Percentiles rank a stretch among this genome's conserved stretches.
These are phyloP conservation scores for Chaenocephalus aceratus DNA, from an alignment of 2,113 vertebrate genomes.

Conservation along the genomic window DNA sequence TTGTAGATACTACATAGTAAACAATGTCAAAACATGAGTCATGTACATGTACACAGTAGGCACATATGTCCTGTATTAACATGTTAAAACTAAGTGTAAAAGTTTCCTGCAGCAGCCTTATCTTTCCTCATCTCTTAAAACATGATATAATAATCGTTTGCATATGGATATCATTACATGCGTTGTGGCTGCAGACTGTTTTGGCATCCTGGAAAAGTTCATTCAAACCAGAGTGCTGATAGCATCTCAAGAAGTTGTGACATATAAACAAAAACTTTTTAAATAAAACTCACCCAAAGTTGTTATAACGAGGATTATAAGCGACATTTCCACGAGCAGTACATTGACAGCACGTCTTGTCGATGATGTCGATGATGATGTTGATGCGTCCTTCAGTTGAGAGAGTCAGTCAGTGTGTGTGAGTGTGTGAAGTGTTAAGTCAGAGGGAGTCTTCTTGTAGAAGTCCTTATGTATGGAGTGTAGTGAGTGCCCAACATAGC, in stretches of 20 bases:
- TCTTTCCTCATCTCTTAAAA: not conserved
- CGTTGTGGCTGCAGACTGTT: not conserved
- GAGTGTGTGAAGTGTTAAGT: slow-evolving; percentile 21
- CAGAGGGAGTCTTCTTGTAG: slow-evolving; percentile 29
- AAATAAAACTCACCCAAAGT: slow-evolving; percentile 73
- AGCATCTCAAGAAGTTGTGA: not conserved
- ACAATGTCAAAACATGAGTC: no score
- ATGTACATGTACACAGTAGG: no score
- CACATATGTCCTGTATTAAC: no score
- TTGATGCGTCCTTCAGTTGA: slow-evolving; percentile 25
- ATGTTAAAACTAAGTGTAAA: not conserved
- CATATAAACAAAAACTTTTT: not conserved
- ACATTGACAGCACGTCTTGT: slow-evolving; percentile 15
- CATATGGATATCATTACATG: slow-evolving; percentile 63
- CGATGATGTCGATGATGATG: not conserved
- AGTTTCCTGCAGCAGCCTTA: not conserved
- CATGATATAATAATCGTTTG: slow-evolving; percentile 11
- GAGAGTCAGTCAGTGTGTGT: not conserved
- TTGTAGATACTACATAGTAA: no score
- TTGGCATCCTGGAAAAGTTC: not conserved
- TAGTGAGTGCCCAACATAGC: not conserved
- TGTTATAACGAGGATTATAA: slow-evolving; percentile 51
- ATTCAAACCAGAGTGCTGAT: not conserved
- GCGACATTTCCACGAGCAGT: slow-evolving; percentile 63
- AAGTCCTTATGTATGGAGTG: not conserved